Evolutionary conservation across 2,888 invertebrate genomes (phyloP).

Genomic region (Petrolisthes manimaculis): DNA sequence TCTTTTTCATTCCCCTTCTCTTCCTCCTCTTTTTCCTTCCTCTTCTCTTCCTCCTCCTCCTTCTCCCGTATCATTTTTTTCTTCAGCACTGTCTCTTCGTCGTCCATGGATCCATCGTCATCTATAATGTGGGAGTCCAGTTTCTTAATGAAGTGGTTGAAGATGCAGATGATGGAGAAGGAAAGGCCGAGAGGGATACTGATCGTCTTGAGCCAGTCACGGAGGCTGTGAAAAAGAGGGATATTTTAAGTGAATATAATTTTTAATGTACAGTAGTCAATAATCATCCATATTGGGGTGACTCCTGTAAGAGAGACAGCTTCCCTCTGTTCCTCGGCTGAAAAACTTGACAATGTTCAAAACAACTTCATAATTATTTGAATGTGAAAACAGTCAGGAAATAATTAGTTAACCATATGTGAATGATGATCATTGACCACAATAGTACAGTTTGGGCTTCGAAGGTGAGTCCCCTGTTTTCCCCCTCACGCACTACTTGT

Average conservation of each 20-base stretch:
- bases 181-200: constrained; percentile 50
- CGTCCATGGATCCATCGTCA: constrained; percentile 36
- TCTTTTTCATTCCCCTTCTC: neutral
- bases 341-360: neutral
- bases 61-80: neutral
- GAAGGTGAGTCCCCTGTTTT: no score
- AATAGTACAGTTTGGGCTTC: no score
- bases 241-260: no score
- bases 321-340: neutral
- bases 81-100: constrained; percentile 6
- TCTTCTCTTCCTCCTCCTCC: neutral
- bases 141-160: constrained; percentile 56
- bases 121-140: constrained; percentile 46
- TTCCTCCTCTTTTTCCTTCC: neutral
- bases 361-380: no score
- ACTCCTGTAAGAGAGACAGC: no score
- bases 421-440: no score
- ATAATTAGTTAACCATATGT: no score
- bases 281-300: no score
- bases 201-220: constrained; percentile 59
- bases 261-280: no score
- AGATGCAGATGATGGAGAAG: constrained; percentile 57
- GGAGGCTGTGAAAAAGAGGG: constrained; percentile 31
- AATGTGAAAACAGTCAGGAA: no score
- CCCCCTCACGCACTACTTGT: no score